A percentile compares a stretch with the other conserved stretches of the same genome.
Conservation (phyloP, 2,113 vertebrate species). For the Oreochromis aureus region DNA sequence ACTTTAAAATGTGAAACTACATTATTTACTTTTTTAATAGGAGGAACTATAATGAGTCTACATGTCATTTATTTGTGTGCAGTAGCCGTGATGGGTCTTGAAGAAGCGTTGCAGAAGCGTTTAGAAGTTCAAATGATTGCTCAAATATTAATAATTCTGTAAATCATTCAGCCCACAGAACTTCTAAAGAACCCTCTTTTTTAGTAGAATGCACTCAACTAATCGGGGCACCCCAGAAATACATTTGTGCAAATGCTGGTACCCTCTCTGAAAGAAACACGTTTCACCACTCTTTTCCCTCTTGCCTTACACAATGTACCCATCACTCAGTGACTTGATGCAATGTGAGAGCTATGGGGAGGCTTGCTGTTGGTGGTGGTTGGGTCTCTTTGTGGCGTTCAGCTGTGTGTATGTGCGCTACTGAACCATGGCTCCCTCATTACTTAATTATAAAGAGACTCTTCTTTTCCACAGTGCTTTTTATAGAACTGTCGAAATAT, state of each 20-base stretch:
- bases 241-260: conserved; percentile 6
- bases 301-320: conserved; percentile 58
- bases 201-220: conserved; percentile 23
- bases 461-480: conserved; percentile 45
- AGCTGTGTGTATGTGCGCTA: conserved; percentile 36
- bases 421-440: conserved; percentile 57
- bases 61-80: neutral
- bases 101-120: conserved; percentile 31
- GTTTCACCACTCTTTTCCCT: conserved; percentile 63
- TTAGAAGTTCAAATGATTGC: conserved; percentile 52
- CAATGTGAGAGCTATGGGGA: conserved; percentile 58
- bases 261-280: conserved; percentile 45
- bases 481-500: conserved; percentile 41
- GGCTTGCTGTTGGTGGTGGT: conserved; percentile 8
- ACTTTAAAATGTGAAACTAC: neutral
- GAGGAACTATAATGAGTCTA: neutral
- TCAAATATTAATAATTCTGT: conserved; percentile 51
- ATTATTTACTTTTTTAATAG: neutral
- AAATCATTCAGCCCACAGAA: conserved; percentile 51
- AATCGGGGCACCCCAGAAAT: conserved; percentile 19
- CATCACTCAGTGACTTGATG: conserved; percentile 64
- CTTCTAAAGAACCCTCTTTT: conserved; percentile 33
- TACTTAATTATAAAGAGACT: conserved; percentile 56
- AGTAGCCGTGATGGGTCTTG: neutral
- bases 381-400: conserved; percentile 19